Base-by-base conservation (phyloP, 64 coral and sea anemone species). In the Orbicella faveolata region DNA sequence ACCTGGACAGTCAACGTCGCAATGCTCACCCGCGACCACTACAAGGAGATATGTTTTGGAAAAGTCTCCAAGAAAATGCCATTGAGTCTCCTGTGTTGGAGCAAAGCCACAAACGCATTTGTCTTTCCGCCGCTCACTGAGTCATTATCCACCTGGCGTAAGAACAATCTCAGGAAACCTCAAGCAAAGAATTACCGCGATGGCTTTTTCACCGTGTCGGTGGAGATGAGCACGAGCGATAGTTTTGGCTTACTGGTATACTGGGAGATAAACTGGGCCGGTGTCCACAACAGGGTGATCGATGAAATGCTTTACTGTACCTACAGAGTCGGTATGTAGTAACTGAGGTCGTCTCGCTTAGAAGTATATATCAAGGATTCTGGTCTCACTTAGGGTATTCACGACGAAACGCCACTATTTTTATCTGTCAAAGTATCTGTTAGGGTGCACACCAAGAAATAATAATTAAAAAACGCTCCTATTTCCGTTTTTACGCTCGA, bases 251-350 rank as follows among this genome's bases (percentile, higher is more conserved):
- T 64, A 23, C 34, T 36, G 57, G 79, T 81, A 26, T 81, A 35
- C 26, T 81, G 79, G 79, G 26, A 81, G 13, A 59, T 81, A 55
- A 4, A 18, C 5, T 81, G 79, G 79, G 25, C 14, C 6, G 79
- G 52, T 9, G 21, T 63, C 18, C 55, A 81, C 59, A 81, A 81
- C 79, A 81, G 79, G 57, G 54, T 64, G 1, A 81, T 81, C n/a
- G 59, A 81, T 63, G 79, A 81, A 26, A 81, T 81, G 79, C 55
- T 81, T 5, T 36, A 36, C 55, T 81, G 79, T 33, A 63, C 34
- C 30, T 81, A 81, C 25, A 81, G 12, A 63, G 55, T 81, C 16
- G 79, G 79, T 81, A 35, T n/a, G 67, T 26, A 26, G 23, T 70
- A 10, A 53, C 30, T 30, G 30, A 30, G 30, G 44, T 48, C 5